Base-by-base conservation (phyloP, 64 coral and sea anemone species). In the Acropora tenuis region DNA sequence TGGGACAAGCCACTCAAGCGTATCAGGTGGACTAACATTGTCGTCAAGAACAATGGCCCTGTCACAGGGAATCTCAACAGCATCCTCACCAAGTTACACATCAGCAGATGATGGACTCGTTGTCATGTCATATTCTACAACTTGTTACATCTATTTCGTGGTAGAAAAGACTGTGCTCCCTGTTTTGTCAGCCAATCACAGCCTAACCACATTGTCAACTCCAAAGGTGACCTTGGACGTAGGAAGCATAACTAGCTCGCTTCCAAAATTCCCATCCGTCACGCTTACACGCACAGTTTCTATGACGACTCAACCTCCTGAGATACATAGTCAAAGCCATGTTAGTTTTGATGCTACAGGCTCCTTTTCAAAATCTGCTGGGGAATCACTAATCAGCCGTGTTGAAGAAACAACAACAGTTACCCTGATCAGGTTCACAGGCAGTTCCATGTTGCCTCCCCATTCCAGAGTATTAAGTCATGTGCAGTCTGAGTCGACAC, bases 81-180 rank as follows among this genome's bases (percentile, higher is more conserved):
- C 4, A 40, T 19, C 55, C 9, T 16, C 52, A 30, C 15, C 71
- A 88, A 88, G 10, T 15, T 75, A 75, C 48, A 84, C 69, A 75
- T 76, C 84, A 18, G 43, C 84, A 30, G 76, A 80, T 40, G 77
- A 87, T 18, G 47, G 76, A 59, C 50, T 85, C 13, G 46, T 87
- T 43, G 83, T 93, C 12, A 73, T 52, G 2, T 93, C 91, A n/a
- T 93, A 65, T 50, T 45, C 63, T n/a, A 69, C 55, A 17, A 65
- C 84, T 50, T 93, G 91, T 87, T 93, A 93, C 61, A 93, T 93
- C 59, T 87, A 84, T 18, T 93, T 87, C 59, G 83, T 93, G 19
- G 80, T 87, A 30, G 80, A 80, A 57, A 84, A 93, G 66, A 87
- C 75, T 20, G 41, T 73, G 11, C 41, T 88, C 43, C 86, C 86